Percentiles rank a stretch among this genome's conserved stretches.
Evolutionary conservation across 2,888 invertebrate species (phyloP).

Genomic region (Drosophila borealis): DNA sequence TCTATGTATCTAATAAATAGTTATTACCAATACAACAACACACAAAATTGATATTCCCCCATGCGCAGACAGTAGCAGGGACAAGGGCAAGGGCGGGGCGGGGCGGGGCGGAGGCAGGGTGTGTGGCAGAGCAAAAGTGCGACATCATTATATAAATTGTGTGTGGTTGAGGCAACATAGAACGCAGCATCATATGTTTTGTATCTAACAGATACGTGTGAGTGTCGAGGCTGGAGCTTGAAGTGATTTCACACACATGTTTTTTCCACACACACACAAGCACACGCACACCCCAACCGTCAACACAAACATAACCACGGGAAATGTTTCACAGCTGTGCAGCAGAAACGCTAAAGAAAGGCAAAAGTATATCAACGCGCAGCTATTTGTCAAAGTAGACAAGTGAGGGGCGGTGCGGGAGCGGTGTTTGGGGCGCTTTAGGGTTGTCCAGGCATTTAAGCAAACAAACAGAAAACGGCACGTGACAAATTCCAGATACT

Average conservation of each 20-base stretch:
- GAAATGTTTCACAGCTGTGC: constrained; percentile 74
- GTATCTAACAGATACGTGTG: constrained; percentile 70
- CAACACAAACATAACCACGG: constrained; percentile 73
- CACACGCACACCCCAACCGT: background rate
- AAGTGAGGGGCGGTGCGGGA: background rate
- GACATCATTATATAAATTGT: constrained; percentile 81
- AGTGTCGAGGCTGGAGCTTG: constrained; percentile 39
- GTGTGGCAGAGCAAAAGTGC: constrained; percentile 66
- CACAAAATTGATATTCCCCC: constrained; percentile 78
- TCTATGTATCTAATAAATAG: constrained; percentile 80
- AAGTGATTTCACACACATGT: constrained; percentile 79
- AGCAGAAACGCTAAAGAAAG: constrained; percentile 14
- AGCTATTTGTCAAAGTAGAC: constrained; percentile 66
- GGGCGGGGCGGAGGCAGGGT: too few relatives aligned
- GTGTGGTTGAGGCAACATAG: constrained; percentile 28
- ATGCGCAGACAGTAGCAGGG: constrained; percentile 9
- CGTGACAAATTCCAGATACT: constrained; percentile 58
- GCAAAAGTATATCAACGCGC: constrained; percentile 45
- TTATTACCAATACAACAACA: constrained; percentile 70
- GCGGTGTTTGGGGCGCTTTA: background rate
- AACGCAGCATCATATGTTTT: constrained; percentile 75
- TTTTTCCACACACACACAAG: constrained; percentile 29
- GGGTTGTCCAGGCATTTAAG: constrained; percentile 40
- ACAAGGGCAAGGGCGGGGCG: too few relatives aligned
- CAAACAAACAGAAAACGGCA: constrained; percentile 52